Conservation (phyloP, 2,797 vertebrate genomes). For the Acipenser transmontanus region DNA sequence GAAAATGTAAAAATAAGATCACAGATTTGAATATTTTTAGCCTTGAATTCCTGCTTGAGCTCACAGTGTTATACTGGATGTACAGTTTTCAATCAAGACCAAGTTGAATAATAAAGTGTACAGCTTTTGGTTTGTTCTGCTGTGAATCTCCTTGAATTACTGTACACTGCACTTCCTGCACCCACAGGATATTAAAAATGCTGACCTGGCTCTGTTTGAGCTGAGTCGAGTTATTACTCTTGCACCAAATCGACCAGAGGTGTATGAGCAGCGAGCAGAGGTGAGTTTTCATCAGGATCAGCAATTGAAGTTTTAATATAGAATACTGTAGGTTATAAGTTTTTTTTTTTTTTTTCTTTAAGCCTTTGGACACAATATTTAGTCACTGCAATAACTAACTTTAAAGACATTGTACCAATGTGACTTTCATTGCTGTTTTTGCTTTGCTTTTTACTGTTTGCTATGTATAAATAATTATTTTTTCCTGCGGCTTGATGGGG, state of each 20-base stretch:
- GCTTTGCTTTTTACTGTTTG: constrained; percentile 2
- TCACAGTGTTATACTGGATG: background rate
- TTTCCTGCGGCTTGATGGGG: constrained; percentile 7
- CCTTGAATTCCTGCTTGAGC: too few species aligned
- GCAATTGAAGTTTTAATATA: too few species aligned
- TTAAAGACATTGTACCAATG: background rate
- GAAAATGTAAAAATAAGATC: background rate
- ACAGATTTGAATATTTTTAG: too few species aligned
- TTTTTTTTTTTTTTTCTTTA: too few species aligned
- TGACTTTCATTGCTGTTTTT: constrained; percentile 13
- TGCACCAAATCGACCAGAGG: constrained; percentile 84
- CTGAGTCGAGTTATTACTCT: constrained; percentile 85
- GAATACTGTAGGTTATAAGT: too few species aligned
- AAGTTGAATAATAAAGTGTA: background rate
- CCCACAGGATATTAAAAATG: constrained; percentile 87
- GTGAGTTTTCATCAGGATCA: constrained; percentile 47
- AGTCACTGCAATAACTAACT: too few species aligned
- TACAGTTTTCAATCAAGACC: background rate
- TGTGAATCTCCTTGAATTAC: background rate
- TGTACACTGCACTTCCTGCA: constrained; percentile 3
- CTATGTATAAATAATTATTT: too few species aligned
- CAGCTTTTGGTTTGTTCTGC: background rate
- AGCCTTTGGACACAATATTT: too few species aligned
- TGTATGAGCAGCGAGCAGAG: constrained; percentile 93
- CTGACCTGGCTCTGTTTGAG: constrained; percentile 88